Conservation (phyloP, 2,888 invertebrate species). For the Venustoraphidia nigricollis region DNA sequence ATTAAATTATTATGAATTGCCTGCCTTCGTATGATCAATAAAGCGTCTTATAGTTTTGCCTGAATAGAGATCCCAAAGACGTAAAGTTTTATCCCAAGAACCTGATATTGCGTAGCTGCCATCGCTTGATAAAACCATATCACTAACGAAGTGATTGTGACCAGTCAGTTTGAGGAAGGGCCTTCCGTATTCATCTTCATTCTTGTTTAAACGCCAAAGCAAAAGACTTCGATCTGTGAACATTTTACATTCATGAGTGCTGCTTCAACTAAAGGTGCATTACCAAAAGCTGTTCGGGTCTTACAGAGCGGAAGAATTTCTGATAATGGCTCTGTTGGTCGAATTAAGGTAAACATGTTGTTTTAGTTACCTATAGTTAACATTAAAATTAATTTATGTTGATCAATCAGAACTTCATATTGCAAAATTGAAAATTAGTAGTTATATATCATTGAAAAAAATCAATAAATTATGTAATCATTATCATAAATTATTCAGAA, state of each 20-base stretch:
- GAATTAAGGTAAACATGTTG: too few species aligned
- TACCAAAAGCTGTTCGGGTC: too few species aligned
- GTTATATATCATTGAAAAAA: too few species aligned
- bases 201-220: conserved; percentile 94
- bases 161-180: conserved; percentile 92
- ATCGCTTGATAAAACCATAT: conserved; percentile 97
- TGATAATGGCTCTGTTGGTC: too few species aligned
- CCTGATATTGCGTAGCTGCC: conserved; percentile 99
- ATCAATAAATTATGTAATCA: too few species aligned
- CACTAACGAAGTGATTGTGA: conserved; percentile 97
- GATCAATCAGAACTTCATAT: too few species aligned
- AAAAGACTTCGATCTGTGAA: conserved; percentile 78
- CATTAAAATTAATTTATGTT: too few species aligned
- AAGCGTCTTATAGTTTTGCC: conserved; percentile 94
- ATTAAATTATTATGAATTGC: conserved; percentile 17
- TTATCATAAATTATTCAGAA: too few species aligned
- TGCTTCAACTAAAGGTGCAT: neutral
- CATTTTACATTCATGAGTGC: conserved; percentile 6
- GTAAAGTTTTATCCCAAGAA: conserved; percentile 98
- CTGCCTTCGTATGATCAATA: conserved; percentile 96
- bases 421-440: too few species aligned
- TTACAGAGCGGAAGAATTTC: too few species aligned
- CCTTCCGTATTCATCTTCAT: conserved; percentile 87
- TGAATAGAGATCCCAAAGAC: conserved; percentile 96
- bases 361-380: too few species aligned